Base-by-base conservation (phyloP, 2,888 invertebrate genomes). In the Amaurobius ferox region DNA sequence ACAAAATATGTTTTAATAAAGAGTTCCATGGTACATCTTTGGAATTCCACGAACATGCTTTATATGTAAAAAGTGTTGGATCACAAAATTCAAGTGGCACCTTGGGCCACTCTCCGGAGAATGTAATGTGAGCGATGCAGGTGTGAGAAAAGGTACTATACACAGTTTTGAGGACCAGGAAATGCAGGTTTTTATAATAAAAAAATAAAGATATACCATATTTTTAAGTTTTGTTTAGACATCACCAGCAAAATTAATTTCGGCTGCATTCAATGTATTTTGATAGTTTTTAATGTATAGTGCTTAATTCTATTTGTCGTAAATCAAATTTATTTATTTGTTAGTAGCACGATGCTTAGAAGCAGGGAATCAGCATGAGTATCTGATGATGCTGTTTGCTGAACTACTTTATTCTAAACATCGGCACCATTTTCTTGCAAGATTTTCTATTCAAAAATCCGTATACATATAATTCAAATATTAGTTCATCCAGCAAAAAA, bases 11-110 rank as follows among this genome's bases (percentile, higher is more conserved):
- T 29, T 76, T 76, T 76, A 67, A 67, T 67, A 67, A 64, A 74
- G 76, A 76, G 32, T 66, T 30, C 66, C 28, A 66, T 39, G 64
- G 29, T 29, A 35, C 35, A 48, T 55, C 26, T 7, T 64, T 32
- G 48, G 23, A 76, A 44, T 67, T 13, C 16, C 35, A 44, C 44
- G 23, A 32, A 44, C 29, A 40, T 62, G 39, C 11, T 61, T 62
- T 61, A 70, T 32, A 39, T 29, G 70, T 78, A 78, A 78, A 78
- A 78, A 78, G 40, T 70, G 61, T 78, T 70, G 62, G 70, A 68
- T 78, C 78, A 78, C 78, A 78, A 67, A 32, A 68, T 39, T 28
- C 62, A 26, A 78, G 62, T 78, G 78, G 61, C 55, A 29, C 5
- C 23, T 39, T n/a, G n/a, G 30, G 62, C 70, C 19, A 68, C 39